These are phyloP conservation scores for Romanogobio albipinnatus DNA, from an alignment of 2,113 vertebrate species.

Conservation along the genomic window DNA sequence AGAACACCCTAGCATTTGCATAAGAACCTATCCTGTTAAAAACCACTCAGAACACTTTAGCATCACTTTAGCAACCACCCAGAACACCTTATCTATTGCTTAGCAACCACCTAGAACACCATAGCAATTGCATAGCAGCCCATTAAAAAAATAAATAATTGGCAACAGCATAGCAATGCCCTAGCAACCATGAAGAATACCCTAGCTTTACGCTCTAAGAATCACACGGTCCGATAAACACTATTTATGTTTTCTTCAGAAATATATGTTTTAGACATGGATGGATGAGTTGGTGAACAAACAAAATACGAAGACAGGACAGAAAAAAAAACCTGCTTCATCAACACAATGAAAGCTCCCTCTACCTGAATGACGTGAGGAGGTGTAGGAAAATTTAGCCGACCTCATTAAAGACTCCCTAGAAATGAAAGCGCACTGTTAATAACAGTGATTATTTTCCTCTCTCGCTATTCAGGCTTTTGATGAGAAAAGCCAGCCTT, in stretches of 20 bases:
- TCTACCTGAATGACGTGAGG: constrained; percentile 23
- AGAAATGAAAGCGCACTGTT: constrained; percentile 22
- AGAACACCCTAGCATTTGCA: not conserved
- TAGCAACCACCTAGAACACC: not conserved
- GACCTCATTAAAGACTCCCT: constrained; percentile 44
- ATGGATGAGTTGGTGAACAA: constrained; percentile 1
- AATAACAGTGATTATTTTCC: constrained; percentile 58
- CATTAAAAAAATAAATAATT: not conserved
- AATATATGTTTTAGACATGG: not conserved
- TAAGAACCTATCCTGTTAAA: not conserved
- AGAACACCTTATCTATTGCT: not conserved
- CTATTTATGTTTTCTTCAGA: not conserved
- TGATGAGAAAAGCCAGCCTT: constrained; percentile 38
- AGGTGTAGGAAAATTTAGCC: constrained; percentile 1
- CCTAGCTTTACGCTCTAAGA: not conserved
- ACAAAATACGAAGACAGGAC: not conserved
- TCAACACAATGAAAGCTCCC: not conserved
- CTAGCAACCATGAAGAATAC: not conserved
- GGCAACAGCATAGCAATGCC: not conserved
- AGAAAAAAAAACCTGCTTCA: not conserved
- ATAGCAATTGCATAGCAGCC: not conserved
- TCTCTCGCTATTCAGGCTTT: constrained; percentile 29
- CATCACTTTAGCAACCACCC: not conserved
- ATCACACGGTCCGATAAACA: not conserved
- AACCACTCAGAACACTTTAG: not conserved